phyloP scores from a whole-genome alignment of 1,140 invertebrate genomes.

The Sitobion miscanthi region DNA sequence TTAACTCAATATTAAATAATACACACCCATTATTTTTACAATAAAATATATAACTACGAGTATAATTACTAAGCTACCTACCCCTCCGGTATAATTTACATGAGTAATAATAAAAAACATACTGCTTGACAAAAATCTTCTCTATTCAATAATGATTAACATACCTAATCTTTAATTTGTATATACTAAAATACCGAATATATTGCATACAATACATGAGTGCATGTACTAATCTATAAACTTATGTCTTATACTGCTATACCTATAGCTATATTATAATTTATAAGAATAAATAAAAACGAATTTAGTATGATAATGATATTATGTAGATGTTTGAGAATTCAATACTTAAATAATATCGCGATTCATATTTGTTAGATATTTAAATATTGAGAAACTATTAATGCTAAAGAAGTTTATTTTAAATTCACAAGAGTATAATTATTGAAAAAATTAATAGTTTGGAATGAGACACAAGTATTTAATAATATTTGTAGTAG shows the following conservation, averaged over 20 bases:
- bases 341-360: not conserved
- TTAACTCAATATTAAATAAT: no score
- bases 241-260: no score
- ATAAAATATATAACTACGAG: no score
- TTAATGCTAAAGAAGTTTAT: not conserved
- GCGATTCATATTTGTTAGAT: not conserved
- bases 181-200: not conserved
- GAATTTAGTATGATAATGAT: not conserved
- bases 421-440: not conserved
- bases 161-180: no score
- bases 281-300: not conserved
- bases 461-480: not conserved
- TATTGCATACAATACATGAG: not conserved
- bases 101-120: no score
- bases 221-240: not conserved
- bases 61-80: no score
- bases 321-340: not conserved
- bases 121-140: no score
- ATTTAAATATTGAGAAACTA: not conserved
- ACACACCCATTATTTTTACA: no score
- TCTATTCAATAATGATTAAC: no score
- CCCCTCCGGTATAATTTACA: no score
- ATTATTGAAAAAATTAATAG: not conserved
- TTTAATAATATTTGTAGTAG: not conserved
- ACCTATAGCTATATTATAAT: no score